phyloP scores from a whole-genome alignment of 2,113 vertebrate species.

The Arothron firmamentum region DNA sequence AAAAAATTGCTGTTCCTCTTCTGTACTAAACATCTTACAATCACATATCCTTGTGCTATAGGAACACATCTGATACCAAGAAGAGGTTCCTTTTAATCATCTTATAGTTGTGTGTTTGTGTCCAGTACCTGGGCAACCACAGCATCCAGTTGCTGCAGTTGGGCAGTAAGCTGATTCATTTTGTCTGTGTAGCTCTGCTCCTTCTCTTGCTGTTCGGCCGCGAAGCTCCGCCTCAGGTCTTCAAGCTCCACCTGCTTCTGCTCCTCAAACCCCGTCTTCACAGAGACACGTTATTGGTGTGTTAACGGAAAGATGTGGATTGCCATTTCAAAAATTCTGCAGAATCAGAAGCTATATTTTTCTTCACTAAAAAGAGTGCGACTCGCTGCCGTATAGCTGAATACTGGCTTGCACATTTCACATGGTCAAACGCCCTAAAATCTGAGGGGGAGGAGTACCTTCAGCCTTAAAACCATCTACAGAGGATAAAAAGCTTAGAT shows the following conservation, averaged over 20 bases:
- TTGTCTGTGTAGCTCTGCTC: conserved; percentile 67
- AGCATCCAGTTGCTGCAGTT: conserved; percentile 71
- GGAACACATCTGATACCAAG: too few relatives aligned
- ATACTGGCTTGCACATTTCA: conserved; percentile 30
- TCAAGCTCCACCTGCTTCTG: conserved; percentile 65
- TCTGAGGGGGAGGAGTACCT: conserved; percentile 27
- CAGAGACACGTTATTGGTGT: conserved; percentile 13
- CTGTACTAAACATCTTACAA: too few relatives aligned
- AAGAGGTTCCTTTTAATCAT: background rate
- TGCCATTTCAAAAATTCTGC: background rate
- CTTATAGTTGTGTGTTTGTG: background rate
- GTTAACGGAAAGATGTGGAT: conserved; percentile 5
- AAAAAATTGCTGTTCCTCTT: background rate
- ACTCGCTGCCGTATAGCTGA: conserved; percentile 11
- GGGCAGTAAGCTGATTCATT: conserved; percentile 72
- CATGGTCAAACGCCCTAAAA: conserved; percentile 40
- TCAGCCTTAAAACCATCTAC: conserved; percentile 49
- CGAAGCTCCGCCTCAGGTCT: conserved; percentile 53
- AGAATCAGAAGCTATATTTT: background rate
- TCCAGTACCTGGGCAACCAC: conserved; percentile 72
- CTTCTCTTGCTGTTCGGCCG: conserved; percentile 63
- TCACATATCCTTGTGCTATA: too few relatives aligned
- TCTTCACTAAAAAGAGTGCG: conserved; percentile 4
- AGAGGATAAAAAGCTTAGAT: conserved; percentile 63
- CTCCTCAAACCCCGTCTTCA: conserved; percentile 65